These are phyloP conservation scores for Ophiothrix spiculata DNA, from an alignment of 35 echinoderm and acorn worm species.

Conservation along the genomic window DNA sequence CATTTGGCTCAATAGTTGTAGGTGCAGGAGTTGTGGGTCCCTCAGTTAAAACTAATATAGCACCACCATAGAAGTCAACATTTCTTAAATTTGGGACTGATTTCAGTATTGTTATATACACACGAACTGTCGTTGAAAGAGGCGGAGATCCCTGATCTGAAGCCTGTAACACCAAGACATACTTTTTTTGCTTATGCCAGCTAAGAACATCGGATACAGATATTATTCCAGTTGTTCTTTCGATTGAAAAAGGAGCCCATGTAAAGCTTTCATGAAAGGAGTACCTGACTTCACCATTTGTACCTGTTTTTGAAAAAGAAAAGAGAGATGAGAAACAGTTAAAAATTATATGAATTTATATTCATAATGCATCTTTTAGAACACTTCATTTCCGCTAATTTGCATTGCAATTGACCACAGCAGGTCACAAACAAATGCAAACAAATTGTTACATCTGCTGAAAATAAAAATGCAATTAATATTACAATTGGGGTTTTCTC, in stretches of 20 bases:
- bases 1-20: neutral
- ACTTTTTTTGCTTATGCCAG: neutral
- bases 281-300: neutral
- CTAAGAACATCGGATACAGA: neutral
- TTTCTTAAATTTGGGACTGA: neutral
- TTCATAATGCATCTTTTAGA: too few species aligned
- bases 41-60: neutral
- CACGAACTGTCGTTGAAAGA: neutral
- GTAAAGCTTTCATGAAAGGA: neutral
- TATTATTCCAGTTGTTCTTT: neutral
- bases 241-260: neutral
- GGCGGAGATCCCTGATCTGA: constrained; percentile 1
- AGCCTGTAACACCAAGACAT: neutral
- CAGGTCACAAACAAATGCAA: too few species aligned
- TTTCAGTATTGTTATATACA: neutral
- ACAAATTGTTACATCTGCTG: too few species aligned
- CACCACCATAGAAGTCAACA: neutral
- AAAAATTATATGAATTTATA: too few species aligned
- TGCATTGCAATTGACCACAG: too few species aligned
- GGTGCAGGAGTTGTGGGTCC: neutral
- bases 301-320: too few species aligned
- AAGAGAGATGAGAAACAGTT: too few species aligned
- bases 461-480: too few species aligned
- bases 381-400: too few species aligned
- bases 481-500: too few species aligned